phyloP scores from a whole-genome alignment of 2,797 vertebrate species.

The Chaetodon trifasciatus region DNA sequence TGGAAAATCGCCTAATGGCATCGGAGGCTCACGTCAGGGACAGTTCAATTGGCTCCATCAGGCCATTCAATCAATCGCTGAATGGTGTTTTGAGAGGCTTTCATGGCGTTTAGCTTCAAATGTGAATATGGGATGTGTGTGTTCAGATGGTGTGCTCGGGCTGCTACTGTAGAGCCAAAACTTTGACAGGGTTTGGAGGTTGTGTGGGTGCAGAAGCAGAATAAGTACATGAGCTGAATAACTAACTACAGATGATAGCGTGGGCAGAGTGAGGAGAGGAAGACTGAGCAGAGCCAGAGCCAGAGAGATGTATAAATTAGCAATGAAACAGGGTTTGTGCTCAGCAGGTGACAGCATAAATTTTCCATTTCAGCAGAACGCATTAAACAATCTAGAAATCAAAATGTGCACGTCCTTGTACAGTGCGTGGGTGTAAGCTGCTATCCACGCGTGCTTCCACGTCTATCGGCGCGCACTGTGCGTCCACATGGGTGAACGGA shows the following conservation, averaged over 20 bases:
- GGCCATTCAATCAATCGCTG: constrained; percentile 54
- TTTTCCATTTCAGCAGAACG: constrained; percentile 38
- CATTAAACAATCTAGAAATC: constrained; percentile 30
- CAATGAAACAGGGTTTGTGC: constrained; percentile 33
- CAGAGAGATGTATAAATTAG: constrained; percentile 53
- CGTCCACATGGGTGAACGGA: constrained; percentile 17
- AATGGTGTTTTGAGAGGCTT: constrained; percentile 62
- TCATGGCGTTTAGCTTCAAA: constrained; percentile 54
- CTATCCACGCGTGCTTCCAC: neutral
- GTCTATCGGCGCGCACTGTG: constrained; percentile 8
- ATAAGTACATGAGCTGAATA: constrained; percentile 73
- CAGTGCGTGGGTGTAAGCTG: constrained; percentile 15
- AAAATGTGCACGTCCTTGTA: constrained; percentile 21
- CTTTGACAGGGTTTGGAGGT: constrained; percentile 49
- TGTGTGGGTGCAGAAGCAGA: constrained; percentile 67
- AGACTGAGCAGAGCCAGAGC: neutral
- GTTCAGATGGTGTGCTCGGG: constrained; percentile 16
- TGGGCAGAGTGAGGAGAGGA: constrained; percentile 54
- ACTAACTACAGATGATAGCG: constrained; percentile 67
- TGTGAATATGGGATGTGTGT: constrained; percentile 22
- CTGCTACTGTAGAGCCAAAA: constrained; percentile 47
- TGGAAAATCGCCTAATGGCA: constrained; percentile 66
- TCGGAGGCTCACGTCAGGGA: constrained; percentile 4
- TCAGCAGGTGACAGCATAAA: constrained; percentile 48
- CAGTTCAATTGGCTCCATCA: constrained; percentile 57